These are phyloP conservation scores for Characodon lateralis DNA, from an alignment of 2,797 vertebrate species.

Conservation along the genomic window DNA sequence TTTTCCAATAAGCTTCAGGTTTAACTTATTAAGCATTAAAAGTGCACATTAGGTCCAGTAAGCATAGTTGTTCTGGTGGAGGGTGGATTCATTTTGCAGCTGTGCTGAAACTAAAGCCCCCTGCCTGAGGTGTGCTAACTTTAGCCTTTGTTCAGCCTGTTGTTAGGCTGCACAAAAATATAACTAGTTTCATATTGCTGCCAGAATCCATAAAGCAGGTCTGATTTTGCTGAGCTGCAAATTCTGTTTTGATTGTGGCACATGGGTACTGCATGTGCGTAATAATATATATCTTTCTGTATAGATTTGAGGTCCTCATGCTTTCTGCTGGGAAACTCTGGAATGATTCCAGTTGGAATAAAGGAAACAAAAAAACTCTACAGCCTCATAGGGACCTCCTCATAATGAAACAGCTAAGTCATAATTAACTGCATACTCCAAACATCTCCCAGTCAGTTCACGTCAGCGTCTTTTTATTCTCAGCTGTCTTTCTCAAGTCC, in stretches of 20 bases:
- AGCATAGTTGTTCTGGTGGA: slow-evolving; percentile 8
- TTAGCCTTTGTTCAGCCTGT: slow-evolving; percentile 54
- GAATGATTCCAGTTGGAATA: slow-evolving; percentile 56
- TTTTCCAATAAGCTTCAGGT: slow-evolving; percentile 9
- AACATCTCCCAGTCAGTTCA: slow-evolving; percentile 37
- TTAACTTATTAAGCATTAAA: slow-evolving; percentile 18
- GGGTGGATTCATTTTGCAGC: slow-evolving; percentile 7
- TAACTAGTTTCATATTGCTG: slow-evolving; percentile 17
- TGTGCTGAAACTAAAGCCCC: slow-evolving; percentile 23
- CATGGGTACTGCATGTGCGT: slow-evolving; percentile 62
- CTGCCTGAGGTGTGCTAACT: slow-evolving; percentile 44
- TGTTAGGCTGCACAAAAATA: slow-evolving; percentile 47
- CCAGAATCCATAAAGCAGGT: not conserved
- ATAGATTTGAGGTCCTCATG: slow-evolving; percentile 45
- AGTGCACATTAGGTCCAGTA: slow-evolving; percentile 4
- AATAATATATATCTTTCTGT: slow-evolving; percentile 10
- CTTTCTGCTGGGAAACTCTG: slow-evolving; percentile 59
- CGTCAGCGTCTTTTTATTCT: slow-evolving; percentile 12
- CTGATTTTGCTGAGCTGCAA: slow-evolving; percentile 68
- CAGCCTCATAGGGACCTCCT: slow-evolving; percentile 51
- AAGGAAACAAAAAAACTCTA: slow-evolving; percentile 17
- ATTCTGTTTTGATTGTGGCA: slow-evolving; percentile 68
- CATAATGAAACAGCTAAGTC: slow-evolving; percentile 58
- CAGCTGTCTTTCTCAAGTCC: slow-evolving; percentile 15
- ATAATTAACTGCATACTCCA: slow-evolving; percentile 44